Evolutionary conservation across 2,888 invertebrate genomes (phyloP).

Genomic region (Notodonta ziczac): DNA sequence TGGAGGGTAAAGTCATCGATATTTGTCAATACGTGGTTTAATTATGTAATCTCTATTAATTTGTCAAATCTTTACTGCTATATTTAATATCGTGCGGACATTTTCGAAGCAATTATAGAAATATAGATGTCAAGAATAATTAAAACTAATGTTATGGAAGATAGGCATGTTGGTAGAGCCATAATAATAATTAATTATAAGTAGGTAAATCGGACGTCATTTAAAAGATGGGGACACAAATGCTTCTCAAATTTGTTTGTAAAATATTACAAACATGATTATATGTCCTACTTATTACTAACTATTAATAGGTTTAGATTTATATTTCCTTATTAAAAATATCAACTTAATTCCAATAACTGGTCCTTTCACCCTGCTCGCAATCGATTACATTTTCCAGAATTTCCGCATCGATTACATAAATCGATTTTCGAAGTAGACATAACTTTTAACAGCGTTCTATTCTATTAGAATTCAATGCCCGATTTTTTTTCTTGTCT

Average conservation of each 20-base stretch:
- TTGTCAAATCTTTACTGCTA: neutral
- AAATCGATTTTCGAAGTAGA: neutral
- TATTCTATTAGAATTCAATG: neutral
- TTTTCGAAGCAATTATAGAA: too few species aligned
- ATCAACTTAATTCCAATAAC: neutral
- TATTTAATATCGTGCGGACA: too few species aligned
- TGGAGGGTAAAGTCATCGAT: neutral
- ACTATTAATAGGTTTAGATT: too few species aligned
- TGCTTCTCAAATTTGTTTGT: too few species aligned
- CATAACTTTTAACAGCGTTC: neutral
- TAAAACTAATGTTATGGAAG: too few species aligned
- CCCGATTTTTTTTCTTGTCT: neutral
- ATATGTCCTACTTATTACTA: too few species aligned
- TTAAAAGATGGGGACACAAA: too few species aligned
- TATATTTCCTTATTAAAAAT: too few species aligned
- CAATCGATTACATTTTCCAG: neutral
- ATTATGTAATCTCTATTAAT: neutral
- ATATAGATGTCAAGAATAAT: too few species aligned
- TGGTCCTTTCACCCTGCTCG: slow-evolving; percentile 10
- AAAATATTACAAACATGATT: neutral
- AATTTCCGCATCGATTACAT: slow-evolving; percentile 6
- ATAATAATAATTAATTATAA: too few species aligned
- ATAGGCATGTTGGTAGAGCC: too few species aligned
- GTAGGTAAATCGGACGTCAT: too few species aligned
- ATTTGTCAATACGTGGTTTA: neutral